Conservation (phyloP, 92 coral and sea anemone species). For the Montipora capitata region DNA sequence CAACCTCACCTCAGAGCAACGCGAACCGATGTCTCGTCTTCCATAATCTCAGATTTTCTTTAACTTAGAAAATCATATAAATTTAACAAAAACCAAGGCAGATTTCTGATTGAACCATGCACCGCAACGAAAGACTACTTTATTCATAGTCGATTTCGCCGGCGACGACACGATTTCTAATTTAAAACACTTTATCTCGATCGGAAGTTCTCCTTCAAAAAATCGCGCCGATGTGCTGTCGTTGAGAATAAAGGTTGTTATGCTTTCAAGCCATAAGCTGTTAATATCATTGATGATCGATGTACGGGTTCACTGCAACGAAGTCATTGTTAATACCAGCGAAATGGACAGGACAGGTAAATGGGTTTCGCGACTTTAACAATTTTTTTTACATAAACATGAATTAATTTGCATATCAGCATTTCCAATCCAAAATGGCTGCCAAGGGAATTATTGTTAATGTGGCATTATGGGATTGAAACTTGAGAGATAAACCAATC, state of each 20-base stretch:
- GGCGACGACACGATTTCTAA: slow-evolving; percentile 21
- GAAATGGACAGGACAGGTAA: slow-evolving; percentile 68
- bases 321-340: slow-evolving; percentile 47
- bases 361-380: slow-evolving; percentile 46
- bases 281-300: slow-evolving; percentile 5
- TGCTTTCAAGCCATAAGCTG: slow-evolving; percentile 29
- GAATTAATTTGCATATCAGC: slow-evolving; percentile 48
- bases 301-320: slow-evolving; percentile 21
- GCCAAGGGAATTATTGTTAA: slow-evolving; percentile 68
- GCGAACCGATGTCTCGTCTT: slow-evolving; percentile 94
- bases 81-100: background rate
- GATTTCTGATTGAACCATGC: slow-evolving; percentile 36
- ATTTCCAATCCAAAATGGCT: slow-evolving; percentile 93
- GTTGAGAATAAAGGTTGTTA: background rate
- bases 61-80: slow-evolving; percentile 5
- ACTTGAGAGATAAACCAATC: slow-evolving; percentile 65
- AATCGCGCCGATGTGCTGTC: slow-evolving; percentile 1
- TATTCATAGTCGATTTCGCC: slow-evolving; percentile 61
- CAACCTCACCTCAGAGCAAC: slow-evolving; percentile 94
- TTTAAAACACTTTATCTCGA: background rate
- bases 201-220: slow-evolving; percentile 10
- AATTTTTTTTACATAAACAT: slow-evolving; percentile 32
- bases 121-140: slow-evolving; percentile 67
- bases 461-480: slow-evolving; percentile 64
- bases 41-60: slow-evolving; percentile 64